A percentile compares a stretch with the other conserved stretches of the same genome.
Evolutionary conservation across 64 coral and sea anemone species (phyloP).

Genomic region (Pocillopora damicornis): DNA sequence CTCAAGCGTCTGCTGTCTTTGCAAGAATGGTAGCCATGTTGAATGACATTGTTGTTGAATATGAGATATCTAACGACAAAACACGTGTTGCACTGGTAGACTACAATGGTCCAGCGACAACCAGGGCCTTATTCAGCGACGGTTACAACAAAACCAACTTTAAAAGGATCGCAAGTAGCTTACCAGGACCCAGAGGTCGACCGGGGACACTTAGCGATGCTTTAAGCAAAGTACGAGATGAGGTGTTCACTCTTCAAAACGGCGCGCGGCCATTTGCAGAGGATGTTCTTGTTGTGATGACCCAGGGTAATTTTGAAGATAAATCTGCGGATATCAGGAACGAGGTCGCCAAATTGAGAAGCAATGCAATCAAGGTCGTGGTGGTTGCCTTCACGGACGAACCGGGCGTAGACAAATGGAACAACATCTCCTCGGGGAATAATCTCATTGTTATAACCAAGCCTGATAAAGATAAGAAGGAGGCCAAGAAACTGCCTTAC

Average conservation of each 20-base stretch:
- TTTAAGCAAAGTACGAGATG: constrained; percentile 47
- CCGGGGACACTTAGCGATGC: neutral
- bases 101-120: constrained; percentile 68
- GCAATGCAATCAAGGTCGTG: constrained; percentile 66
- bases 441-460: constrained; percentile 51
- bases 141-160: constrained; percentile 53
- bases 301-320: constrained; percentile 36
- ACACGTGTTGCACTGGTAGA: constrained; percentile 70
- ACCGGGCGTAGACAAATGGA: constrained; percentile 24
- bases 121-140: constrained; percentile 39
- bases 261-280: constrained; percentile 69
- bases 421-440: constrained; percentile 69
- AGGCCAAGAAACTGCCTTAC: constrained; percentile 23
- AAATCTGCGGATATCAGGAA: constrained; percentile 31
- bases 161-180: constrained; percentile 8
- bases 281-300: constrained; percentile 70
- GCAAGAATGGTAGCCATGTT: constrained; percentile 70
- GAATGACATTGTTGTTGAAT: constrained; percentile 57
- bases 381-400: constrained; percentile 46
- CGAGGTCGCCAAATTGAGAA: constrained; percentile 47
- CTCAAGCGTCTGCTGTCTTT: constrained; percentile 36
- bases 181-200: neutral
- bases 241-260: constrained; percentile 49
- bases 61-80: constrained; percentile 43
- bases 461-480: constrained; percentile 21